phyloP scores from a whole-genome alignment of 2,888 invertebrate species.

The Callyntrura guangdongensis region DNA sequence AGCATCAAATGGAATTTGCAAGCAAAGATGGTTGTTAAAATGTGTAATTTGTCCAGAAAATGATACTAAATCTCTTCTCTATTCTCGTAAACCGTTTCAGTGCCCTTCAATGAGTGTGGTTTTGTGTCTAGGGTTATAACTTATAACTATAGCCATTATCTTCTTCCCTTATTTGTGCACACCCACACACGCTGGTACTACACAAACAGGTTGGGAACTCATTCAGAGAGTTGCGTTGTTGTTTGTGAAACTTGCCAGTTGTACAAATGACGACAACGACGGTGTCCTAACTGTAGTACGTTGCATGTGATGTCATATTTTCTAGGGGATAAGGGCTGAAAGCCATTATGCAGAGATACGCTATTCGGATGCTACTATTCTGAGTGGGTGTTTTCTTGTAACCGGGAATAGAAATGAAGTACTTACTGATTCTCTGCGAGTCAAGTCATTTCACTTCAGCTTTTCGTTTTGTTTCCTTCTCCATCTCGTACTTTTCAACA shows the following conservation, averaged over 20 bases:
- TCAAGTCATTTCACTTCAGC: slow-evolving; percentile 1
- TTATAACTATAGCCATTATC: neutral
- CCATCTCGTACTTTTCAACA: slow-evolving; percentile 10
- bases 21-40: neutral
- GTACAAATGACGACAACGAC: neutral
- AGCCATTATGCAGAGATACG: neutral
- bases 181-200: neutral
- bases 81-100: neutral
- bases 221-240: slow-evolving; percentile 8
- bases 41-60: neutral
- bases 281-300: neutral
- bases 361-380: too few relatives aligned
- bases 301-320: slow-evolving; percentile 52
- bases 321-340: neutral
- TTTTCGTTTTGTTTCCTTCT: neutral
- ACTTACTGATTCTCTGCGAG: neutral
- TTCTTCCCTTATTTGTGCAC: neutral
- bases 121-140: too few relatives aligned
- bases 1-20: neutral
- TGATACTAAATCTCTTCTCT: neutral
- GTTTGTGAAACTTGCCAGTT: slow-evolving; percentile 43
- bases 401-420: neutral
- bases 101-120: neutral
- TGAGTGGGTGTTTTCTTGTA: neutral
- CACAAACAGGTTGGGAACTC: neutral